A percentile compares a stretch with the other conserved stretches of the same genome.
Conservation (phyloP, 1,140 invertebrate species). For the Mercenaria mercenaria region DNA sequence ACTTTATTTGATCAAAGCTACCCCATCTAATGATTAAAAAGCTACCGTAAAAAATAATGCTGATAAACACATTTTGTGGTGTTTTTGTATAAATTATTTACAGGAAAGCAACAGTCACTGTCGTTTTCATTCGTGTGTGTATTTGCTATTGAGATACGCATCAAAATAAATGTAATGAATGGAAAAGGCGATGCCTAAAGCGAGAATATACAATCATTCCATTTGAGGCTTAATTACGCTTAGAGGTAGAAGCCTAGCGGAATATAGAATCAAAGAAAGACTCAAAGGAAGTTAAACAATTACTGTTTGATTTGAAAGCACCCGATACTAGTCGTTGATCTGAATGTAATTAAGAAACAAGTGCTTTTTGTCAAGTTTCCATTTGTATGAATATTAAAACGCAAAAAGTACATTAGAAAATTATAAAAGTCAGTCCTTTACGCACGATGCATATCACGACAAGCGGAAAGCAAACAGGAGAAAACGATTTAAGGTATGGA, state of each 20-base stretch:
- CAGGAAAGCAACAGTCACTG: slow-evolving; percentile 10
- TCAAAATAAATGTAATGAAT: slow-evolving; percentile 37
- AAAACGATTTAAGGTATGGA: too few species aligned
- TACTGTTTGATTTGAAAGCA: background rate
- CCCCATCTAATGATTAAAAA: background rate
- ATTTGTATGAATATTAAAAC: background rate
- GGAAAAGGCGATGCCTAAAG: background rate
- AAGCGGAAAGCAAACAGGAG: background rate
- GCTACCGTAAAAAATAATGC: background rate
- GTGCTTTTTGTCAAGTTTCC: background rate
- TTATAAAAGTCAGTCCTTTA: background rate
- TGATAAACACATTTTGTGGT: slow-evolving; percentile 30
- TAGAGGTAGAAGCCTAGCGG: background rate
- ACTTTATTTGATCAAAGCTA: slow-evolving; percentile 44
- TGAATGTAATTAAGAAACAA: background rate
- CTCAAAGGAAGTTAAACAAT: background rate
- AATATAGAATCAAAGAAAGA: background rate
- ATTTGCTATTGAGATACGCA: background rate
- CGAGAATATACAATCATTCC: slow-evolving; percentile 14
- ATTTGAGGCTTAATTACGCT: background rate
- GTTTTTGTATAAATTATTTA: slow-evolving; percentile 50
- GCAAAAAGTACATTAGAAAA: background rate
- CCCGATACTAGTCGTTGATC: background rate
- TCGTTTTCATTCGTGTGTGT: slow-evolving; percentile 9
- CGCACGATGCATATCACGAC: background rate